Conservation (phyloP, 2,888 invertebrate species). For the Lithosia quadra region DNA sequence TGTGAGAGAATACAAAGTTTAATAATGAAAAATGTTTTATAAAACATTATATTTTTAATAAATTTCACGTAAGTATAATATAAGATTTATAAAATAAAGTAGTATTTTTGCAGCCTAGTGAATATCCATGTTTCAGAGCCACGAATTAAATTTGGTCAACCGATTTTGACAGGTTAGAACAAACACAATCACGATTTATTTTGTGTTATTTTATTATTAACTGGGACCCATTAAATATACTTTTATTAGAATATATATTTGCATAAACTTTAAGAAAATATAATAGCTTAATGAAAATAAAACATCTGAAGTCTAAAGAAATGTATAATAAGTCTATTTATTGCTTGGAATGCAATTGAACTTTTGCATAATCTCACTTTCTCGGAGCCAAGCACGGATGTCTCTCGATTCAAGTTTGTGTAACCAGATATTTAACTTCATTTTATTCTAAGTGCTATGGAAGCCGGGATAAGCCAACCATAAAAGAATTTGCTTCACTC, state of each 20-base stretch:
- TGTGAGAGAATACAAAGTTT: background rate
- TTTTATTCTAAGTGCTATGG: conserved; percentile 22
- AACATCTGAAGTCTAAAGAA: background rate
- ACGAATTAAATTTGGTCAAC: background rate
- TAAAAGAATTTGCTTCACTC: conserved; percentile 26
- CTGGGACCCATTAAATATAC: background rate
- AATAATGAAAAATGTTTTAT: background rate
- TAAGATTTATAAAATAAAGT: background rate
- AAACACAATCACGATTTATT: background rate
- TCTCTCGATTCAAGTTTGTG: conserved; percentile 11
- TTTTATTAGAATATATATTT: too few species aligned
- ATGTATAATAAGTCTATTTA: background rate
- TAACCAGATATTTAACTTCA: conserved; percentile 25
- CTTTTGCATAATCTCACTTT: background rate
- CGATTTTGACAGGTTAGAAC: background rate
- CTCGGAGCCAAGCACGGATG: conserved; percentile 3
- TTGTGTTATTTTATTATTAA: background rate
- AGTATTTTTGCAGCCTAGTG: too few species aligned
- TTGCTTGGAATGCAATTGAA: background rate
- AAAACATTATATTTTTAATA: background rate
- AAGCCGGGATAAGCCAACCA: conserved; percentile 17
- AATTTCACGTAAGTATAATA: background rate
- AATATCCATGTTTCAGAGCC: background rate
- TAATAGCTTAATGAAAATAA: background rate
- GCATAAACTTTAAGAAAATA: background rate